Evolutionary conservation across 2,888 invertebrate genomes (phyloP), one percentile per base, ranked within the genome.

Genomic region (Empis stercorea): DNA sequence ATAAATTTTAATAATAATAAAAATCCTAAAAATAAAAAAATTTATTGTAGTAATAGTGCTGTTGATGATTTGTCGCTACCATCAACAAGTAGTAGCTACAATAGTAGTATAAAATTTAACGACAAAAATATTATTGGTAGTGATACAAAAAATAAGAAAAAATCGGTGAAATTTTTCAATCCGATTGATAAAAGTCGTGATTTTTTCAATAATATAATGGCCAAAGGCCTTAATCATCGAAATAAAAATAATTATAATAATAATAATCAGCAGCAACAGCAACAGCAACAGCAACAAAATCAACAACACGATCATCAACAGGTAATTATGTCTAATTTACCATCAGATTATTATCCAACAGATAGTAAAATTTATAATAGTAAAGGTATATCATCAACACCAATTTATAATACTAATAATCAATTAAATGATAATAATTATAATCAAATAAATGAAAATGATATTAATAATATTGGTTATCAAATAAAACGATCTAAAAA

Each of bases 401-500:
- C 23, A 27, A 27, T 27, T 27, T 27, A 4, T 14, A 38, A 38
- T 17, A 37, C 1, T 11, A 37, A 37, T 37, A 37, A 7, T n/a
- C n/a, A n/a, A n/a, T n/a, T n/a, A n/a, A n/a, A n/a, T 37, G 14
- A 37, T 11, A 36, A 43, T 49, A 41, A 48, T 37, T 39, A 41
- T 39, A 47, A 48, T 45, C 38, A 37, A 27, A 39, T 39, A 46
- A 39, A 40, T 44, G 50, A 52, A 52, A 58, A 59, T 61, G 58
- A 62, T 57, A 59, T 55, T 55, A 61, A 61, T 52, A 58, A 61
- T 57, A 58, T 59, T 56, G 61, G 60, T 65, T 64, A 63, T 65
- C 65, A 64, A 64, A 64, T 62, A 60, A 63, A 65, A 56, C 60
- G 57, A 59, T 63, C 65, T 64, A 65, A 65, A 60, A 64, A 63